Evolutionary conservation across 1,140 invertebrate genomes (phyloP), one percentile per base, ranked within the genome.

Genomic region (Drosophila arawakana): DNA sequence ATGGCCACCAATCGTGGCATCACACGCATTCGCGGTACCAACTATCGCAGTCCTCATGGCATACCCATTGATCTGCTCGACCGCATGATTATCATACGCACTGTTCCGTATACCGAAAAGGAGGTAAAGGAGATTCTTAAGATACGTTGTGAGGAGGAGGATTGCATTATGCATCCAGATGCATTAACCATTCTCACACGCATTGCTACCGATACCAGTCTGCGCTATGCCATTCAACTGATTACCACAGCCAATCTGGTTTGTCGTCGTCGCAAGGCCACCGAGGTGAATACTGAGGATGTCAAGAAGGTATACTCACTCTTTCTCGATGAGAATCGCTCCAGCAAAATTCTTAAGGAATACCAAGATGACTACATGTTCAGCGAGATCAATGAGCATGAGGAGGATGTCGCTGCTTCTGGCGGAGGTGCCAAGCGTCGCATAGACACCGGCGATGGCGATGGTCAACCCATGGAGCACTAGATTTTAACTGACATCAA

Each of bases 1-100:
- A 99, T 99, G 97, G 99, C 99, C 1, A 99, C 98, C n/a, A 99
- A 99, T 93, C 95, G 98, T 76, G 98, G 98, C 10, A 98, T 99
- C 47, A 99, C 98, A 0, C 95, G 96, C 70, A 99, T 99, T 79
- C 94, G 99, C 65, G 99, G 98, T 21, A 99, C 98, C 8, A 96
- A 97, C 76, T 98, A 99, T 92, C 95, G 95, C 69, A 97, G 97
- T 71, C 98, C 99, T 0, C 99, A 99, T 93, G 99, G 93, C 21
- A 97, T 99, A 54, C 99, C 99, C 0, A 95, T 99, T 59, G 99
- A 99, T 94, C 93, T 99, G 47, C 93, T 99, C 1, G 99, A 99
- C 93, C 94, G 99, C 67, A 96, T 98, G 94, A 97, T 99, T 58
- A 99, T 99, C 30, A 97, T 99, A 59, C 95, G 96, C 7, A 99